A percentile compares a stretch with the other conserved stretches of the same genome.
Evolutionary conservation across 2,113 vertebrate genomes (phyloP).

Genomic region (Spilogale gracilis): DNA sequence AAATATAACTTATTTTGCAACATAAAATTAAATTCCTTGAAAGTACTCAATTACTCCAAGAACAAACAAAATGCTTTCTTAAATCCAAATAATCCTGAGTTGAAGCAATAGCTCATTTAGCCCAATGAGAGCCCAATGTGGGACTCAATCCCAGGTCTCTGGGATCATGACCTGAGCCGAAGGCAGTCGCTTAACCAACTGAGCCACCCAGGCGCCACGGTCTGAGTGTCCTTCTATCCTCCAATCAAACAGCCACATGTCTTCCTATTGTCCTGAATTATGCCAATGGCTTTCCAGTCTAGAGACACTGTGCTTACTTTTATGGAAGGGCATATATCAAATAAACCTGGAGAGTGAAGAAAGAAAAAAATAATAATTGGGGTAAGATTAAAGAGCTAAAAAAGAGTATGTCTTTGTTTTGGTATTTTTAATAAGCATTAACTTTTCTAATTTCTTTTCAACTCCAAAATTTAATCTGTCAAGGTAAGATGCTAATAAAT

Average conservation of each 20-base stretch:
- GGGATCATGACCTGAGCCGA: too few species aligned
- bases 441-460: not conserved
- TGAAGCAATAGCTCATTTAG: not conserved
- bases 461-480: not conserved
- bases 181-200: too few species aligned
- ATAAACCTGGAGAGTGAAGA: not conserved
- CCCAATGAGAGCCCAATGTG: too few species aligned
- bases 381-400: not conserved
- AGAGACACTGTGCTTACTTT: not conserved
- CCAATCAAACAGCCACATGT: not conserved
- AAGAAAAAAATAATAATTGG: not conserved
- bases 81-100: not conserved
- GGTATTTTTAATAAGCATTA: not conserved
- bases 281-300: not conserved
- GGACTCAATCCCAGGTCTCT: too few species aligned
- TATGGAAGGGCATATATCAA: not conserved
- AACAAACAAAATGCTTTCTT: not conserved
- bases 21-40: not conserved
- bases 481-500: not conserved
- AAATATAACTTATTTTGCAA: not conserved
- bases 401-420: not conserved
- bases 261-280: not conserved
- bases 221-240: not conserved
- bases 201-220: too few species aligned
- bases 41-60: not conserved